These are phyloP conservation scores for Raja brachyura DNA, from an alignment of 2,113 vertebrate genomes.

Conservation along the genomic window DNA sequence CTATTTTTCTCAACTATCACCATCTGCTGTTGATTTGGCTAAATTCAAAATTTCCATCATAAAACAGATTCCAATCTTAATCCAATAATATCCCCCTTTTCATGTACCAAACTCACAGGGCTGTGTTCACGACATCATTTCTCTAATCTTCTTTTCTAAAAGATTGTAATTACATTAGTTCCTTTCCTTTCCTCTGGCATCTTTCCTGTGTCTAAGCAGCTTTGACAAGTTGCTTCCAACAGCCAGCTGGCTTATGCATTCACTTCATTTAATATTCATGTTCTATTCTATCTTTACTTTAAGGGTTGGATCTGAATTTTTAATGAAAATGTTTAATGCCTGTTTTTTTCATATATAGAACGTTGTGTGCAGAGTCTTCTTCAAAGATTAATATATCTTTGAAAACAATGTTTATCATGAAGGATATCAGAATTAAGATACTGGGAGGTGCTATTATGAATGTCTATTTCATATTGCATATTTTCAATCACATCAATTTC, in stretches of 20 bases:
- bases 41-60: background rate
- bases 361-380: background rate
- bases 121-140: background rate
- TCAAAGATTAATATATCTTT: background rate
- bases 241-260: background rate
- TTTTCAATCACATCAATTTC: background rate
- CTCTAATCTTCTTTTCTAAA: constrained; percentile 1
- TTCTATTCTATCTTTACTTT: background rate
- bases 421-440: background rate
- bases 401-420: background rate
- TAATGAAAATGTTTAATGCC: background rate
- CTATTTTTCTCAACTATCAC: background rate
- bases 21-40: background rate
- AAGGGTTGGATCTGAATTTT: background rate
- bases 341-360: background rate
- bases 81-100: background rate
- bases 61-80: background rate
- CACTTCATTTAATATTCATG: constrained; percentile 14
- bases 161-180: constrained; percentile 19
- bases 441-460: background rate
- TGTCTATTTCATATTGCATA: background rate
- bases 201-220: background rate
- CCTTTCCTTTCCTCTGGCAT: background rate
- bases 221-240: background rate
- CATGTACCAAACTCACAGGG: background rate